Percentiles rank a stretch among this genome's conserved stretches.
Conservation (phyloP, 1,140 invertebrate genomes). For the Drosophila persimilis region DNA sequence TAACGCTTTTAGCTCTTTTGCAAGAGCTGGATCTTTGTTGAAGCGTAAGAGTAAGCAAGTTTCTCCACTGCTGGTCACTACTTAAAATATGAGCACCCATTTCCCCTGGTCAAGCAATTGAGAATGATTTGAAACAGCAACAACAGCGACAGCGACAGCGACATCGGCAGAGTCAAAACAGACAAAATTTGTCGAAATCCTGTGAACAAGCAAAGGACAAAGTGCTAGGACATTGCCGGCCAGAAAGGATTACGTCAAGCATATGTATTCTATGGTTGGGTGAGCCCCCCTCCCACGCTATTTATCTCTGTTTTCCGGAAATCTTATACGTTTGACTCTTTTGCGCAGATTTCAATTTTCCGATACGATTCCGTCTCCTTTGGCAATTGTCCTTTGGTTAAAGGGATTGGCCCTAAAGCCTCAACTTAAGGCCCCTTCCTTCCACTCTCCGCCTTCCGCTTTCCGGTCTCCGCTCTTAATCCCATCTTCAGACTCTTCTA, state of each 20-base stretch:
- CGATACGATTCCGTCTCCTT: slow-evolving; percentile 65
- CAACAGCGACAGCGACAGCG: slow-evolving; percentile 15
- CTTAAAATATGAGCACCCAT: slow-evolving; percentile 79
- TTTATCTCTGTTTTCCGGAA: slow-evolving; percentile 38
- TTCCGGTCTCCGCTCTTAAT: neutral
- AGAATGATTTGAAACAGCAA: slow-evolving; percentile 63
- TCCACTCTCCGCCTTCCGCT: neutral
- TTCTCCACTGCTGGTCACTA: slow-evolving; percentile 57
- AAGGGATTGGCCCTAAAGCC: slow-evolving; percentile 47
- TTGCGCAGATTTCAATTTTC: slow-evolving; percentile 75
- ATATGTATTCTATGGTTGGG: slow-evolving; percentile 73
- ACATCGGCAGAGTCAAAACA: slow-evolving; percentile 66
- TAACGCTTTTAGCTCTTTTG: neutral
- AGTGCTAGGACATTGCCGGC: slow-evolving; percentile 66
- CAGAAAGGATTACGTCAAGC: slow-evolving; percentile 80
- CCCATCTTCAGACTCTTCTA: slow-evolving; percentile 44
- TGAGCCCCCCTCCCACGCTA: slow-evolving; percentile 11
- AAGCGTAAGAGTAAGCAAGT: slow-evolving; percentile 76
- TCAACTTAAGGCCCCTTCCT: slow-evolving; percentile 13
- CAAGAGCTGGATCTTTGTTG: slow-evolving; percentile 49
- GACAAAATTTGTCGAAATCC: slow-evolving; percentile 77
- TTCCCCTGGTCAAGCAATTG: slow-evolving; percentile 78
- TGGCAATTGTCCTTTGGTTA: slow-evolving; percentile 67
- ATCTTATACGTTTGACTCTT: slow-evolving; percentile 66
- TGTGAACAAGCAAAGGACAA: slow-evolving; percentile 77